These are phyloP conservation scores for Zonitis immaculata DNA, from an alignment of 2,888 invertebrate genomes.

Conservation along the genomic window DNA sequence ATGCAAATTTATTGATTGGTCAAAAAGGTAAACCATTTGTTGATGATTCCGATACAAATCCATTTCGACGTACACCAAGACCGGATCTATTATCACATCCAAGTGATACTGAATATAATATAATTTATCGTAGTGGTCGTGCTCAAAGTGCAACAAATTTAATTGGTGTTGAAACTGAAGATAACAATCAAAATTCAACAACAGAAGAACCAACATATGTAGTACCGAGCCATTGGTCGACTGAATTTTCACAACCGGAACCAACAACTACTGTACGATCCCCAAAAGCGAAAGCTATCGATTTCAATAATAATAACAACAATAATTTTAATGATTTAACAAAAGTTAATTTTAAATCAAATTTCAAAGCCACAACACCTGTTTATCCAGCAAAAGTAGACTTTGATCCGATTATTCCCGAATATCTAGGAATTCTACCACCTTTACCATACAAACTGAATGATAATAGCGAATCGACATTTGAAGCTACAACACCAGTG, in stretches of 20 bases:
- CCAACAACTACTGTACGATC: slow-evolving; percentile 17
- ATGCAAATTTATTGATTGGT: slow-evolving; percentile 67
- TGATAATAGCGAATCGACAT: slow-evolving; percentile 5
- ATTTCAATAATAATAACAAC: not conserved
- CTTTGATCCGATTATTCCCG: slow-evolving; percentile 3
- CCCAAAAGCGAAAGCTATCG: slow-evolving; percentile 3
- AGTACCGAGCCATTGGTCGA: slow-evolving; percentile 56
- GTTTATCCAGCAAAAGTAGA: slow-evolving; percentile 27
- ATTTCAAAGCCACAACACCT: slow-evolving; percentile 32
- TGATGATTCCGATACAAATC: slow-evolving; percentile 56
- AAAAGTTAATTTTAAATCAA: slow-evolving; percentile 24
- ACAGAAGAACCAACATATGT: slow-evolving; percentile 51
- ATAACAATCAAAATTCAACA: slow-evolving; percentile 47
- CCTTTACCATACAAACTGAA: slow-evolving; percentile 4
- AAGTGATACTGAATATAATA: slow-evolving; percentile 40
- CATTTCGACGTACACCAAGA: slow-evolving; percentile 62
- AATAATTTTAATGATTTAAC: slow-evolving; percentile 1
- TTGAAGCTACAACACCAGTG: slow-evolving; percentile 35
- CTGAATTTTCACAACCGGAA: slow-evolving; percentile 38
- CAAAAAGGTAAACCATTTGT: slow-evolving; percentile 70
- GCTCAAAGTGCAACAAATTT: slow-evolving; percentile 35
- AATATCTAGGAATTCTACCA: slow-evolving; percentile 12
- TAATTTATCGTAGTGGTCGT: slow-evolving; percentile 33
- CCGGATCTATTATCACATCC: slow-evolving; percentile 63
- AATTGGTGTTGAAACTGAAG: slow-evolving; percentile 51